Percentiles rank a stretch among this genome's conserved stretches.
Conservation (phyloP, 2,797 vertebrate species). For the Hybognathus amarus region DNA sequence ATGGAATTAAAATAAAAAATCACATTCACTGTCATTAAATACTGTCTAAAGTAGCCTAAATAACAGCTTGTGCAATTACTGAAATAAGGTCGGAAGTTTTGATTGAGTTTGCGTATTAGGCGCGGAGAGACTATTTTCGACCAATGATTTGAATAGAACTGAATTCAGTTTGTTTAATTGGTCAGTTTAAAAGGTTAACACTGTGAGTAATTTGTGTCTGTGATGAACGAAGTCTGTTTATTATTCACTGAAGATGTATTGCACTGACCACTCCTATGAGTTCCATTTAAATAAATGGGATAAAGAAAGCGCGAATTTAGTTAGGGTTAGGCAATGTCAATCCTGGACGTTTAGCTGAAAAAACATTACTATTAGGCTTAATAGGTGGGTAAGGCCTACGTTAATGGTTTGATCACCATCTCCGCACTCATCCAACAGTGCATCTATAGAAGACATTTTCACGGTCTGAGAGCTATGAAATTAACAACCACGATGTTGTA, state of each 20-base stretch:
- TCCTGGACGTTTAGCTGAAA: slow-evolving; percentile 75
- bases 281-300: slow-evolving; percentile 61
- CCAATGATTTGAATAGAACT: neutral
- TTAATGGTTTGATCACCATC: slow-evolving; percentile 49
- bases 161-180: slow-evolving; percentile 39
- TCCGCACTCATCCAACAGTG: slow-evolving; percentile 42
- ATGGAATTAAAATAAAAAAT: neutral
- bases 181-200: slow-evolving; percentile 54
- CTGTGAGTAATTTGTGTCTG: slow-evolving; percentile 35
- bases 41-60: too few species aligned
- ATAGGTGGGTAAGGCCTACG: slow-evolving; percentile 64
- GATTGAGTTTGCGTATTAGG: neutral
- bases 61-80: neutral
- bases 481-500: neutral
- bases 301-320: slow-evolving; percentile 69
- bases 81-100: neutral
- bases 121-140: neutral
- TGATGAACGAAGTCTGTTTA: slow-evolving; percentile 47
- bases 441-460: slow-evolving; percentile 14
- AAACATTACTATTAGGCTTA: slow-evolving; percentile 72
- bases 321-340: slow-evolving; percentile 73
- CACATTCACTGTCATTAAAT: neutral
- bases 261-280: slow-evolving; percentile 12
- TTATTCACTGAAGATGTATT: slow-evolving; percentile 50
- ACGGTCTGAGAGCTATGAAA: neutral